Percentiles rank a stretch among this genome's conserved stretches.
These are phyloP conservation scores for Phalloptychus januarius DNA, from an alignment of 2,797 vertebrate species.

Conservation along the genomic window DNA sequence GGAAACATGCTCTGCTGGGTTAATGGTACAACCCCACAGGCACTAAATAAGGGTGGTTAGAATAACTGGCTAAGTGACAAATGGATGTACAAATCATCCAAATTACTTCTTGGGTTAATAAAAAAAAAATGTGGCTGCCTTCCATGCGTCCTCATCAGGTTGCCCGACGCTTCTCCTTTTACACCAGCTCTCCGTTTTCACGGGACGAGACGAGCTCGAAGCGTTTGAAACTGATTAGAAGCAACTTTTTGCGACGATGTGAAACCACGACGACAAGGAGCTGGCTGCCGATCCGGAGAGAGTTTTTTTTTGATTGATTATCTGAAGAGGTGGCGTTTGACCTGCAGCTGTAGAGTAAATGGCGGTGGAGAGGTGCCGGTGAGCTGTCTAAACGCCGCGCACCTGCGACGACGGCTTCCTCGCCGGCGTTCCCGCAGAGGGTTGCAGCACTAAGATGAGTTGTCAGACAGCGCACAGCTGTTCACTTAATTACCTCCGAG, in stretches of 20 bases:
- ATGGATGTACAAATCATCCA: conserved; percentile 76
- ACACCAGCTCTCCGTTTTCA: conserved; percentile 41
- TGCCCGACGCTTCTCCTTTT: conserved; percentile 46
- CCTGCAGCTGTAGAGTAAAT: conserved; percentile 73
- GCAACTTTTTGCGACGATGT: conserved; percentile 54
- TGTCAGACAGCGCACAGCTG: conserved; percentile 81
- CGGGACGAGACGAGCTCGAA: conserved; percentile 43
- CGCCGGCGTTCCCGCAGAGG: conserved; percentile 45
- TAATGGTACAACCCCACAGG: conserved; percentile 74
- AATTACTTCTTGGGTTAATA: conserved; percentile 72
- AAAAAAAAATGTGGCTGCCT: conserved; percentile 57
- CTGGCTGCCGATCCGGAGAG: conserved; percentile 44
- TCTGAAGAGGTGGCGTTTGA: conserved; percentile 69
- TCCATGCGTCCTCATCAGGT: conserved; percentile 57
- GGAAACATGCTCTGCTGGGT: conserved; percentile 66
- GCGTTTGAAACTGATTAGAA: conserved; percentile 61
- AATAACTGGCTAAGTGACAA: conserved; percentile 75
- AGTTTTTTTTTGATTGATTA: conserved; percentile 72
- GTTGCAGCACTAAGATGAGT: conserved; percentile 59
- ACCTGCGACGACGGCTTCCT: conserved; percentile 67
- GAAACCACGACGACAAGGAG: conserved; percentile 44
- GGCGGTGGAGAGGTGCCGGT: conserved; percentile 55
- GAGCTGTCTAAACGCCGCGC: conserved; percentile 62
- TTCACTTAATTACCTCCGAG: conserved; percentile 79
- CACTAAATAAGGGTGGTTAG: conserved; percentile 79